Percentiles rank a stretch among this genome's conserved stretches.
phyloP scores from a whole-genome alignment of 2,797 vertebrate species.

The Brachymystax lenok region DNA sequence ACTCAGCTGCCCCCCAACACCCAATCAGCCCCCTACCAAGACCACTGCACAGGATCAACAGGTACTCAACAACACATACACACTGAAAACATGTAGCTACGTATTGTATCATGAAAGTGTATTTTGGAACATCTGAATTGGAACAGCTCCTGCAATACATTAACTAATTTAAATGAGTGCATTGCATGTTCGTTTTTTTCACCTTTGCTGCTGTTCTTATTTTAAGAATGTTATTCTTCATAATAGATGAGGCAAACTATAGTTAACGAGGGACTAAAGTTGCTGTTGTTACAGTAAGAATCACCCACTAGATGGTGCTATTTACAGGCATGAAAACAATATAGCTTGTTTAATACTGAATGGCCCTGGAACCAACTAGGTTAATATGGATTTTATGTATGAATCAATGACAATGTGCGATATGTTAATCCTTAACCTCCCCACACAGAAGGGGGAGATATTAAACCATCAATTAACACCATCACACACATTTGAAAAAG shows the following conservation, averaged over 20 bases:
- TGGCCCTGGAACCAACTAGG: conserved; percentile 2
- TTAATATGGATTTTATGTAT: conserved; percentile 25
- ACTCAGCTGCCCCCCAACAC: background rate
- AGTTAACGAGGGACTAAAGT: background rate
- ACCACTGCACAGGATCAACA: conserved; percentile 40
- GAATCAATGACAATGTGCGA: conserved; percentile 18
- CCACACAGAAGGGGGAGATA: background rate
- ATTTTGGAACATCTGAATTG: background rate
- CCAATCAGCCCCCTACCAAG: conserved; percentile 60
- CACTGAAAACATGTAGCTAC: background rate
- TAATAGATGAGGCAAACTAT: background rate
- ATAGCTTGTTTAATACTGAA: conserved; percentile 2
- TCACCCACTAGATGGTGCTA: conserved; percentile 75
- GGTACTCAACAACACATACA: conserved; percentile 42
- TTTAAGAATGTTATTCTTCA: background rate
- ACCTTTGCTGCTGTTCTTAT: background rate
- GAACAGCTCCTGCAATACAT: background rate
- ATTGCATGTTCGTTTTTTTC: background rate
- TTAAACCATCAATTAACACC: background rate
- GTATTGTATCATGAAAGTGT: background rate
- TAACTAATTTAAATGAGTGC: background rate
- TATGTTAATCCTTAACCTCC: background rate
- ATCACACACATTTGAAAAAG: conserved; percentile 50
- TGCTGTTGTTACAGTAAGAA: background rate
- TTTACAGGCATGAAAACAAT: conserved; percentile 45